Base-by-base conservation (phyloP, 2,797 vertebrate species). In the Sardinella longiceps region DNA sequence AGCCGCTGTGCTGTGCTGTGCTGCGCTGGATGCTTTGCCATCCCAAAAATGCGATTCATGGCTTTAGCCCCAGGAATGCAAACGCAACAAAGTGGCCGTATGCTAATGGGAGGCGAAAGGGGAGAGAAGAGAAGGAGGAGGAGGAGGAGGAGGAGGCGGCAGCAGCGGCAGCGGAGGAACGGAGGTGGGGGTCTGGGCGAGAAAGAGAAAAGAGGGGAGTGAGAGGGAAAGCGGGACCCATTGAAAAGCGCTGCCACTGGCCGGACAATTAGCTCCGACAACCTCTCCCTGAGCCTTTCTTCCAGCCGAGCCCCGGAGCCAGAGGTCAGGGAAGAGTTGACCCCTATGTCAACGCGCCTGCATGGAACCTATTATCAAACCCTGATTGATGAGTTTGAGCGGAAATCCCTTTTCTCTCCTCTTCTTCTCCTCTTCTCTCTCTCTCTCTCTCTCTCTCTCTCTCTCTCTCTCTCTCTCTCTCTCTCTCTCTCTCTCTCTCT, bases 301-400 rank as follows among this genome's bases (percentile, higher is more conserved):
- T 91, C 90, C 87, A 89, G 90, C 88, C 90, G 91, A 95, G 92
- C 94, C 93, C 95, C 91, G 91, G 88, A 93, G 90, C 89, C 86
- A 56, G 81, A 91, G 95, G 95, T 95, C 95, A 95, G 88, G 93
- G 94, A 95, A 93, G 94, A 91, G 92, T 91, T 96, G 95, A 96
- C 95, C 95, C 37, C 93, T 90, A 93, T 92, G 95, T 94, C 94
- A 94, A 93, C 95, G 93, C 94, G 94, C 88, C 94, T 91, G 94
- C 93, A 94, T 94, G 93, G 94, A 93, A 94, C 92, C 94, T 94
- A 95, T 96, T 96, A 96, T 96, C 93, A 93, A 89, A 86, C 92
- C 87, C 94, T 96, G 95, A 96, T 96, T 95, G 95, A 96, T 96
- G 96, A 95, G 94, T 93, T 92, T 91, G 89, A 95, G 94, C 94